Evolutionary conservation across 2,113 vertebrate species (phyloP).

Genomic region (Poeciliopsis occidentalis): DNA sequence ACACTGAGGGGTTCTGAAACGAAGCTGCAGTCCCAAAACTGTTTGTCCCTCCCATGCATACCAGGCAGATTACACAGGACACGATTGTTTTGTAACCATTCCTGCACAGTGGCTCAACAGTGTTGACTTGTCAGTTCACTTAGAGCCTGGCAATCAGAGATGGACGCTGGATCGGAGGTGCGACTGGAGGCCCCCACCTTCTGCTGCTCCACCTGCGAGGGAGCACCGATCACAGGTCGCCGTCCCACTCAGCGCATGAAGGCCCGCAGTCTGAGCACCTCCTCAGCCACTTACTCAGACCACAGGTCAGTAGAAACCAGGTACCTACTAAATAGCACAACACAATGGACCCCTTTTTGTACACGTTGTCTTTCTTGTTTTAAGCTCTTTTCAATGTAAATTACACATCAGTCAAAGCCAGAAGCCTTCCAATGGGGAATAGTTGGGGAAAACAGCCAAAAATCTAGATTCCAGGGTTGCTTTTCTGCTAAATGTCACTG

Average conservation of each 20-base stretch:
- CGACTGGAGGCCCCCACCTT: constrained; percentile 73
- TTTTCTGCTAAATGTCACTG: not conserved
- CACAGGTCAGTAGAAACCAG: constrained; percentile 81
- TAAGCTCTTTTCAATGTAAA: not conserved
- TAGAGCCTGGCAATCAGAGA: constrained; percentile 38
- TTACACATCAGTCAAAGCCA: not conserved
- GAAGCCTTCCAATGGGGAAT: not conserved
- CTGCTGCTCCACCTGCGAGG: constrained; percentile 83
- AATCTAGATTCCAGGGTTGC: not conserved
- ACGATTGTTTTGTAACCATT: not conserved
- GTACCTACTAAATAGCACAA: no score
- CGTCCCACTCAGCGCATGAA: constrained; percentile 78
- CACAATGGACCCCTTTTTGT: no score
- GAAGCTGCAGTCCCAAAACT: not conserved
- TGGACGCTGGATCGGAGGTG: constrained; percentile 66
- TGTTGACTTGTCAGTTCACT: constrained; percentile 12
- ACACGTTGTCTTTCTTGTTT: not conserved
- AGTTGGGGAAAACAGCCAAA: not conserved
- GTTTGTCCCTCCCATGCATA: not conserved
- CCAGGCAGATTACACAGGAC: not conserved
- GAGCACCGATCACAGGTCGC: constrained; percentile 75
- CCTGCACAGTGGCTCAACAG: not conserved
- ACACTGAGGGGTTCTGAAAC: not conserved
- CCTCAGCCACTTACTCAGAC: constrained; percentile 84
- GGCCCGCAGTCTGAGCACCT: constrained; percentile 89